phyloP scores from a whole-genome alignment of 2,797 vertebrate species.

The Anolis apletophallus region DNA sequence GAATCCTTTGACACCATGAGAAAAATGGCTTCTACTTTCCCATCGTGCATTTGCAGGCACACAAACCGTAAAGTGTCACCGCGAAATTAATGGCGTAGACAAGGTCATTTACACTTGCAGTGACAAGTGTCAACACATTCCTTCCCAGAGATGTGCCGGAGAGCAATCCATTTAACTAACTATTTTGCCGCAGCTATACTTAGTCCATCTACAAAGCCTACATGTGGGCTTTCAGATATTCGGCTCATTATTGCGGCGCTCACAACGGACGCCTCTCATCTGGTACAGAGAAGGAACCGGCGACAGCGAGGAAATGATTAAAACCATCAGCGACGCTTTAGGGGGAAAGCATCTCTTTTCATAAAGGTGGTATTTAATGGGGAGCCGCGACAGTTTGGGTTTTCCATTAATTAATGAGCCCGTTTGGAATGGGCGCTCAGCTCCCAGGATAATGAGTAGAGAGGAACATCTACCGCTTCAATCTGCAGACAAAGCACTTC shows the following conservation, averaged over 20 bases:
- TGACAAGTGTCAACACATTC: background rate
- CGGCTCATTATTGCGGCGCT: background rate
- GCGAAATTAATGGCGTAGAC: background rate
- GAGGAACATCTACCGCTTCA: constrained; percentile 58
- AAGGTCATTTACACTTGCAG: background rate
- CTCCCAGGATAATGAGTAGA: constrained; percentile 65
- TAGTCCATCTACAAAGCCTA: constrained; percentile 31
- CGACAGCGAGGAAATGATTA: constrained; percentile 35
- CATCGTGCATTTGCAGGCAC: background rate
- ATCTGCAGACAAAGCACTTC: constrained; percentile 70
- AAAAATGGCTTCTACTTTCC: background rate
- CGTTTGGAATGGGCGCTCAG: constrained; percentile 61
- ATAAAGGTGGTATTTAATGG: constrained; percentile 12
- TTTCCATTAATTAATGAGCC: constrained; percentile 67
- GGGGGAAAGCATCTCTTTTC: constrained; percentile 50
- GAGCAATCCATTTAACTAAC: background rate
- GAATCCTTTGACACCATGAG: background rate
- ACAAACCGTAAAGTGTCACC: background rate
- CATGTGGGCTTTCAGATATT: constrained; percentile 1
- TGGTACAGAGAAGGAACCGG: background rate
- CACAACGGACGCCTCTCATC: background rate
- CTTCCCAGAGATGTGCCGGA: background rate
- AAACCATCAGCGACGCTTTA: constrained; percentile 13
- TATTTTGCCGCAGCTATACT: background rate
- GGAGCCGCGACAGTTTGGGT: constrained; percentile 42